A percentile compares a stretch with the other conserved stretches of the same genome.
Conservation (phyloP, 2,113 vertebrate genomes). For the Ictalurus furcatus region DNA sequence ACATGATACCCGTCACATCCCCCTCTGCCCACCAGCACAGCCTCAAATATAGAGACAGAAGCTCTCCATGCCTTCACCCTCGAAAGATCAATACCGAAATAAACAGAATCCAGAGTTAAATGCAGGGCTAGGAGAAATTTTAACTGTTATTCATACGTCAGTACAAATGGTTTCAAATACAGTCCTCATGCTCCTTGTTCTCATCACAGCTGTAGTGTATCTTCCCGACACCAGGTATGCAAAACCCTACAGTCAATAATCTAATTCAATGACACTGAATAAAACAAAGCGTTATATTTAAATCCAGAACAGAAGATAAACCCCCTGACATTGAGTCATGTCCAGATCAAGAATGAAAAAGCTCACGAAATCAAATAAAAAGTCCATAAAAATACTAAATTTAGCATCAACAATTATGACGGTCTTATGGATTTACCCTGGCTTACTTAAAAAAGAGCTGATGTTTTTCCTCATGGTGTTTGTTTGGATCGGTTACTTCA, state of each 20-base stretch:
- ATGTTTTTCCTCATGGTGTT: not conserved
- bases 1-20: constrained; percentile 4
- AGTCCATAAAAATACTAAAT: not conserved
- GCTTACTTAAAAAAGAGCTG: not conserved
- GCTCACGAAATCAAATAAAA: not conserved
- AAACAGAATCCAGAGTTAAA: not conserved
- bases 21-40: not conserved
- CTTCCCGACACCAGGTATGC: not conserved
- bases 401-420: not conserved
- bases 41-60: constrained; percentile 14
- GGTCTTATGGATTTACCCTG: not conserved
- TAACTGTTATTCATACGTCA: not conserved
- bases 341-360: not conserved
- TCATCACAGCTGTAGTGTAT: not conserved
- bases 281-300: not conserved
- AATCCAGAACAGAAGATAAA: not conserved
- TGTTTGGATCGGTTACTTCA: not conserved
- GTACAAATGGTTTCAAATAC: not conserved
- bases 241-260: not conserved
- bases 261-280: not conserved
- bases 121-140: not conserved
- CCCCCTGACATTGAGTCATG: not conserved
- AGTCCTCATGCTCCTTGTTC: not conserved
- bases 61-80: not conserved
- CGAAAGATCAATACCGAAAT: not conserved